A percentile compares a stretch with the other conserved stretches of the same genome.
Evolutionary conservation across 2,888 invertebrate species (phyloP).

Genomic region (Osedax frankpressi): DNA sequence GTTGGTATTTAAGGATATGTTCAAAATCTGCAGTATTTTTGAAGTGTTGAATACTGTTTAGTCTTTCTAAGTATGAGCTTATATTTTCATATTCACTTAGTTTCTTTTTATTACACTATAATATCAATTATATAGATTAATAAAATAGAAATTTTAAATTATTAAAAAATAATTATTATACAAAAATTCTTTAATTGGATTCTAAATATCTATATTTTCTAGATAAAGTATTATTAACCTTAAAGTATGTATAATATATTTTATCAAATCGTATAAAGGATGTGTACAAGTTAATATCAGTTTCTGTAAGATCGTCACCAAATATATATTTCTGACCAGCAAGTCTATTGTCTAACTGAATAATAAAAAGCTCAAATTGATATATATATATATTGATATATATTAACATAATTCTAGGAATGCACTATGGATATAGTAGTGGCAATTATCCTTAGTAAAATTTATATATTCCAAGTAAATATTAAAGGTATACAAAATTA

Average conservation of each 20-base stretch:
- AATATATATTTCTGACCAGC: conserved; percentile 33
- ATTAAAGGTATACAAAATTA: no score
- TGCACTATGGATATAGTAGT: no score
- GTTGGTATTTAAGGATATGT: neutral
- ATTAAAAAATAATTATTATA: no score
- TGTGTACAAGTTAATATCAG: conserved; percentile 39
- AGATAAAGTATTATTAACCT: conserved; percentile 28
- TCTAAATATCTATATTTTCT: neutral
- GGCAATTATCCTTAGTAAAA: no score
- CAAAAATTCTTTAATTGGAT: neutral
- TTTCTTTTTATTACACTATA: neutral
- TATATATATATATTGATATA: neutral
- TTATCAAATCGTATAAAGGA: conserved; percentile 40
- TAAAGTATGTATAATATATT: conserved; percentile 40
- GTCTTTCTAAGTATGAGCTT: neutral
- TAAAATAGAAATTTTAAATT: no score
- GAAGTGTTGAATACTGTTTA: neutral
- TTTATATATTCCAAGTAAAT: no score
- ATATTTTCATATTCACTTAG: neutral
- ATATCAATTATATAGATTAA: no score
- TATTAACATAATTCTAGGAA: no score
- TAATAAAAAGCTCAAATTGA: neutral
- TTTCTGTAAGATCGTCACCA: conserved; percentile 37
- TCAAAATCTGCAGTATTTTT: neutral
- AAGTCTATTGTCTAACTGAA: conserved; percentile 35